A percentile compares a stretch with the other conserved stretches of the same genome.
Evolutionary conservation across 2,797 vertebrate species (phyloP).

Genomic region (Coluber constrictor): DNA sequence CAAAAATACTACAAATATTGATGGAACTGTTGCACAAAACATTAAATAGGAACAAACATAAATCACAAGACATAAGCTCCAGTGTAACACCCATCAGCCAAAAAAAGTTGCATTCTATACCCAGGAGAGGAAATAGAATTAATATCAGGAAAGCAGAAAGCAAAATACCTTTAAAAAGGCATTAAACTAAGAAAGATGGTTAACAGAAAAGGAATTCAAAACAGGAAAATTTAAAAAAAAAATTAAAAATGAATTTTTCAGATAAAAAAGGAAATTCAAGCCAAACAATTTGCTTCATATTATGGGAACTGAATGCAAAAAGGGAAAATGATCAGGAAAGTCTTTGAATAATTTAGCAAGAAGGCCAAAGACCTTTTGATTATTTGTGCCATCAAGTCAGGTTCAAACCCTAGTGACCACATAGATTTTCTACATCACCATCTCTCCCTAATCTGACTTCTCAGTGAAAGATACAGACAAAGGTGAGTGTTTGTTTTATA

Average conservation of each 20-base stretch:
- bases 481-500: neutral
- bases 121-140: neutral
- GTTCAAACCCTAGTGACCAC: neutral
- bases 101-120: neutral
- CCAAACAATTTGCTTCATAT: neutral
- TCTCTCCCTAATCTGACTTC: neutral
- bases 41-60: neutral
- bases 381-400: neutral
- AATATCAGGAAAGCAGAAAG: neutral
- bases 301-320: neutral
- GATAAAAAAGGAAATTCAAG: neutral
- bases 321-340: neutral
- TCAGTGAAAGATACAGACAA: neutral
- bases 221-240: neutral
- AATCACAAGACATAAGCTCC: neutral
- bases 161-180: neutral
- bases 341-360: neutral
- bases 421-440: neutral
- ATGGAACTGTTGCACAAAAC: neutral
- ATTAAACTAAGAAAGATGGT: neutral
- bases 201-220: neutral
- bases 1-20: neutral
- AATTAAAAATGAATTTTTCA: neutral
- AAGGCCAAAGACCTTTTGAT: neutral
- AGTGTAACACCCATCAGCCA: neutral